Conservation (phyloP, 2,888 invertebrate species). For the Gnatocerus cornutus region DNA sequence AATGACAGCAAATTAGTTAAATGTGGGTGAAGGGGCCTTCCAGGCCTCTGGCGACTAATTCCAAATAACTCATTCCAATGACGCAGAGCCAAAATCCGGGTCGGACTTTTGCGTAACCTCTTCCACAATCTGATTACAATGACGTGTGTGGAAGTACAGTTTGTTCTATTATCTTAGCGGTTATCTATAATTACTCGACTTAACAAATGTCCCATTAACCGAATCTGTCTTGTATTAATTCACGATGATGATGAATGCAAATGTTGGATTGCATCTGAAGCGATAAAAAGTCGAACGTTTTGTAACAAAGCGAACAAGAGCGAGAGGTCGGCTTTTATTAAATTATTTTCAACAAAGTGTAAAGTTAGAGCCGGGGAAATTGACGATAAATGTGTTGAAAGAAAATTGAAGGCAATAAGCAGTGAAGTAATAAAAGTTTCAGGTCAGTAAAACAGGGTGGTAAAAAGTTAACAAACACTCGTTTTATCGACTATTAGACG, state of each 20-base stretch:
- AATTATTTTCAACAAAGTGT: constrained; percentile 40
- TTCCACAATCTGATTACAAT: constrained; percentile 29
- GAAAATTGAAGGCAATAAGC: constrained; percentile 41
- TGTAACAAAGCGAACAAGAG: neutral
- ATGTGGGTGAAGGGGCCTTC: constrained; percentile 12
- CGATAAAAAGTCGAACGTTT: constrained; percentile 16
- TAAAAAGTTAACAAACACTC: constrained; percentile 36
- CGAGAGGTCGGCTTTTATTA: constrained; percentile 27
- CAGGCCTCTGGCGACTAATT: neutral
- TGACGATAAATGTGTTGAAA: constrained; percentile 40
- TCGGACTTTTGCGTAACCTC: constrained; percentile 26
- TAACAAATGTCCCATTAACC: constrained; percentile 42
- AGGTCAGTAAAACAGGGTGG: constrained; percentile 37
- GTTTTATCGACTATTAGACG: constrained; percentile 20
- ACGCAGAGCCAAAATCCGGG: constrained; percentile 14
- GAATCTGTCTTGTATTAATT: constrained; percentile 41
- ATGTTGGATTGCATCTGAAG: too few relatives aligned
- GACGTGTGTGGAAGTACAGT: constrained; percentile 36
- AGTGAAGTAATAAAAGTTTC: constrained; percentile 35
- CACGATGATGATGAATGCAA: constrained; percentile 44
- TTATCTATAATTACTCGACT: constrained; percentile 39
- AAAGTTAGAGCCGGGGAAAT: constrained; percentile 33
- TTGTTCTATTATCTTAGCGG: constrained; percentile 26
- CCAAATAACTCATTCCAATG: constrained; percentile 1
- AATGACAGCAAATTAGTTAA: neutral